phyloP scores from a whole-genome alignment of 2,888 invertebrate genomes.

The Hesperia comma region DNA sequence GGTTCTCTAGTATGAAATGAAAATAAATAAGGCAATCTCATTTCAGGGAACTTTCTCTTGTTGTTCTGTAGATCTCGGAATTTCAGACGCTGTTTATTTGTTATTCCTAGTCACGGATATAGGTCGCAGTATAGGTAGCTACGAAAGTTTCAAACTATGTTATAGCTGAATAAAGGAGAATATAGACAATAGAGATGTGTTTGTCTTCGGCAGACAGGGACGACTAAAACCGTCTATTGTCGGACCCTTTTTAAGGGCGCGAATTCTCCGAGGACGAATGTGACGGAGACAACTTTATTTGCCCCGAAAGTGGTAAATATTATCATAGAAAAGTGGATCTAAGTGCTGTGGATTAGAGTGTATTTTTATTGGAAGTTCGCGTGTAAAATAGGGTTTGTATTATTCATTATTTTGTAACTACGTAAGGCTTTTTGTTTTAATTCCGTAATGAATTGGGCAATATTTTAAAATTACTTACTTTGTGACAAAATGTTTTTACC shows the following conservation, averaged over 20 bases:
- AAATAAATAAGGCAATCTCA: slow-evolving; percentile 2
- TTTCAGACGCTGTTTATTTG: slow-evolving; percentile 12
- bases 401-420: slow-evolving; percentile 17
- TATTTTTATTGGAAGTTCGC: slow-evolving; percentile 4
- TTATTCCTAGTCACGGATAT: slow-evolving; percentile 11
- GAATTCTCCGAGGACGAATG: slow-evolving; percentile 52
- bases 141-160: slow-evolving; percentile 9
- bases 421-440: slow-evolving; percentile 12
- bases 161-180: slow-evolving; percentile 29
- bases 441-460: slow-evolving; percentile 15
- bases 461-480: background rate
- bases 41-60: slow-evolving; percentile 4
- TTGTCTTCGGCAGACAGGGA: slow-evolving; percentile 47
- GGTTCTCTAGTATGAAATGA: background rate
- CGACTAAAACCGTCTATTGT: slow-evolving; percentile 52
- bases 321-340: slow-evolving; percentile 23
- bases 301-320: slow-evolving; percentile 11
- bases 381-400: slow-evolving; percentile 9
- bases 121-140: slow-evolving; percentile 11
- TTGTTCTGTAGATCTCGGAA: background rate
- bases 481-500: background rate
- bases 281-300: slow-evolving; percentile 38
- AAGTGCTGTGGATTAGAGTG: slow-evolving; percentile 16
- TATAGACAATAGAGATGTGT: slow-evolving; percentile 39
- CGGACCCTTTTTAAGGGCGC: slow-evolving; percentile 59